Evolutionary conservation across 2,113 vertebrate species (phyloP).

Genomic region (Hyla sarda): DNA sequence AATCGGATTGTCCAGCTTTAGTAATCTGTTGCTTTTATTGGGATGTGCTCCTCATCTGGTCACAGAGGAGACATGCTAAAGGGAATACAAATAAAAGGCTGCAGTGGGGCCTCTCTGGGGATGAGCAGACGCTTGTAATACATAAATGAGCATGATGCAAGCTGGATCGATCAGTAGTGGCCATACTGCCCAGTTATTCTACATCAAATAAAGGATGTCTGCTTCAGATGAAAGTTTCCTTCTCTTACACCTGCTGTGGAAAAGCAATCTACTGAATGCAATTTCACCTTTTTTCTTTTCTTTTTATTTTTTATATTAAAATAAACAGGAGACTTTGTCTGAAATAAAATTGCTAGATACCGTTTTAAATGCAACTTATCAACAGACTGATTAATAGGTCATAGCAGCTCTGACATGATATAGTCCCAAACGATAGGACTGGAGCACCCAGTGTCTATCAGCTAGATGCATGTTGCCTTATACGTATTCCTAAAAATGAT

Average conservation of each 20-base stretch:
- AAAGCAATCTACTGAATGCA: neutral
- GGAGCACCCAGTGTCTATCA: neutral
- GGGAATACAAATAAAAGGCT: neutral
- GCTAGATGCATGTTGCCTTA: neutral
- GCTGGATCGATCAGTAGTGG: neutral
- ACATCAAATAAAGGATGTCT: slow-evolving; percentile 1
- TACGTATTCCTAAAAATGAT: neutral
- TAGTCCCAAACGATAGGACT: too few relatives aligned
- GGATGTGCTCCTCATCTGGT: neutral
- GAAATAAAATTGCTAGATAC: neutral
- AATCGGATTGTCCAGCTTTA: neutral
- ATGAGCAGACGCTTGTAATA: neutral
- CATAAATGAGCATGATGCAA: neutral
- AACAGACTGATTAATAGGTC: too few relatives aligned
- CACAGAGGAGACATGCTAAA: neutral
- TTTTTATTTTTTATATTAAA: neutral
- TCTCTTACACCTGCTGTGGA: neutral
- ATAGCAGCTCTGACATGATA: neutral
- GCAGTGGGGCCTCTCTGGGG: neutral
- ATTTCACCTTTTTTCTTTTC: neutral
- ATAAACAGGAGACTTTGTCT: neutral
- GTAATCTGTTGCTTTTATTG: neutral
- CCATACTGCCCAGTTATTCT: slow-evolving; percentile 4
- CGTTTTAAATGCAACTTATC: neutral
- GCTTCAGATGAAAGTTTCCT: neutral